Base-by-base conservation (phyloP, 1,140 invertebrate genomes). In the Nixonia krombeini region DNA sequence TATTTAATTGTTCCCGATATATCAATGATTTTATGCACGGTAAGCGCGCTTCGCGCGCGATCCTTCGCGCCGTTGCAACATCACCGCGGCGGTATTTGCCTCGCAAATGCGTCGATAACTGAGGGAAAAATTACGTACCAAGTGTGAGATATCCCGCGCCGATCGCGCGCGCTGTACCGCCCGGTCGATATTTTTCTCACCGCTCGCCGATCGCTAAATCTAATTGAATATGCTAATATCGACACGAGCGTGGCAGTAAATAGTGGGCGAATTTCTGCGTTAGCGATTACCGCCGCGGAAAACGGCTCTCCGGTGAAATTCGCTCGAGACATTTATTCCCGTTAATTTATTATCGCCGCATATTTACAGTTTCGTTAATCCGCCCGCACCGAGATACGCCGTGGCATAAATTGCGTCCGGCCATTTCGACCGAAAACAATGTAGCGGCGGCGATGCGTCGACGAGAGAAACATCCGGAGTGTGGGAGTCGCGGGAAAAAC, bases 381-480 rank as follows among this genome's bases (percentile, higher is more conserved):
- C n/a, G n/a, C n/a, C n/a, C n/a, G n/a, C 35, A 56, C 40, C 21
- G 23, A 8, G 42, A 50, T 44, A 62, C 71, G 62, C 61, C 70
- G 71, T 68, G 70, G 71, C 67, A 37, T 63, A 47, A 72, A 72
- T 72, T 53, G 66, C 66, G 71, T 66, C 57, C 62, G 57, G 46
- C 61, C 53, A 72, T 72, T 72, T 62, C 49, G 51, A 38, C 13
- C 45, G 31, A 52, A 47, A 63, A n/a, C n/a, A n/a, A n/a, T n/a
- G n/a, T n/a, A n/a, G n/a, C n/a, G n/a, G n/a, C n/a, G n/a, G n/a
- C n/a, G n/a, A n/a, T n/a, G n/a, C n/a, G n/a, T n/a, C n/a, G n/a
- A n/a, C n/a, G n/a, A n/a, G n/a, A n/a, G n/a, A n/a, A n/a, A n/a
- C n/a, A n/a, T n/a, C n/a, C n/a, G n/a, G n/a, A n/a, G n/a, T n/a